Evolutionary conservation across 2,113 vertebrate genomes (phyloP), one percentile per base, ranked within the genome.

Genomic region (Anoplopoma fimbria): DNA sequence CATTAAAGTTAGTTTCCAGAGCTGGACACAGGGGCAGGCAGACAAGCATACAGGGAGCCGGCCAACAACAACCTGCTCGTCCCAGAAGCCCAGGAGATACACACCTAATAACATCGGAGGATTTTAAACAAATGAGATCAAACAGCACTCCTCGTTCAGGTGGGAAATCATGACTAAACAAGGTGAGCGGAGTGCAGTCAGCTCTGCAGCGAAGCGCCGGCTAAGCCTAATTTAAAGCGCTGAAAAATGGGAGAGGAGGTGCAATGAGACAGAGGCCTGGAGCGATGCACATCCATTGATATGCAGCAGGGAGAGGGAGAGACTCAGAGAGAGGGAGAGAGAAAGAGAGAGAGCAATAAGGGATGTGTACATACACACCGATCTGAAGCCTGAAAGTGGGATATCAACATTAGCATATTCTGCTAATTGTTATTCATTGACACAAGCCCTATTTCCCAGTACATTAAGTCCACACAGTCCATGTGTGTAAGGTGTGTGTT

Each of bases 111-210:
- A 76, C 85, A 81, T 76, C 58, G 36, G 53, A 69, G 69, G 77
- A 85, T 84, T 90, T 91, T 89, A 84, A 88, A 88, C 76, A 90
- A 91, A 93, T 87, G 76, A 85, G 85, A 90, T 88, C 78, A 86
- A 91, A 91, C 86, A 84, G 53, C 74, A 53, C 68, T 81, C 51
- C 19, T 64, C 6, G n/a, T 65, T 87, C 74, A 83, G 85, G 77
- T 86, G 89, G 86, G 86, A 88, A 92, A 93, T 93, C 84, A 57
- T 60, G 29, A 84, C 77, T 53, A 84, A 92, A 90, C 87, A 87
- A 89, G 81, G 79, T 83, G 86, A 89, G 76, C 25, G 17, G 69
- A 40, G 75, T 27, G 77, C 83, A 81, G 83, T 70, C 69, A 80
- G 82, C 75, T 76, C 80, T 70, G 86, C 81, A 84, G 77, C 31